Conservation (phyloP, 2,113 vertebrate genomes). For the Xenopus laevis region DNA sequence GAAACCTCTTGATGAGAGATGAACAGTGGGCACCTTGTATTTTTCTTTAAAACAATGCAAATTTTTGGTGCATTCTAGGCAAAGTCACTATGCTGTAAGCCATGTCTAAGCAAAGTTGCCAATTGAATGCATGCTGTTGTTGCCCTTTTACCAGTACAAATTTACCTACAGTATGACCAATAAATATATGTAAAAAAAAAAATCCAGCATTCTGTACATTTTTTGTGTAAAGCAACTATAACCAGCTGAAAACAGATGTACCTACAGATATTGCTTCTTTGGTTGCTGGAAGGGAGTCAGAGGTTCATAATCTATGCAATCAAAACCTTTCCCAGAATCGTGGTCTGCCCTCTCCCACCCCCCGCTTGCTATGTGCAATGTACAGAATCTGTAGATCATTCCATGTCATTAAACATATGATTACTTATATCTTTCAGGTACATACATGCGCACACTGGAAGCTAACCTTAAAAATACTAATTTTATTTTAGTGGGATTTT, state of each 20-base stretch:
- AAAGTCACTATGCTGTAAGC: not conserved
- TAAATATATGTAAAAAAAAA: no score
- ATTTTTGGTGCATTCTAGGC: not conserved
- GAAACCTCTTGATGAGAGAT: not conserved
- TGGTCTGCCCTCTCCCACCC: not conserved
- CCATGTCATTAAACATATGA: slow-evolving; percentile 33
- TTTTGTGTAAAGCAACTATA: no score
- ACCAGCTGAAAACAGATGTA: no score
- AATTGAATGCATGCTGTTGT: no score
- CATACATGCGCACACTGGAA: slow-evolving; percentile 43
- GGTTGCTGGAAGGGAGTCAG: no score
- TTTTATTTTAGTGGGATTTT: slow-evolving; percentile 77
- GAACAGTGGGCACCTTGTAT: not conserved
- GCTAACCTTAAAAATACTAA: slow-evolving; percentile 45
- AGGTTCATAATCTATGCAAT: no score
- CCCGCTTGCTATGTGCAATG: slow-evolving; percentile 41
- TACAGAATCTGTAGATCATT: not conserved
- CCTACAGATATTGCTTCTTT: no score
- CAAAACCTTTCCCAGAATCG: no score
- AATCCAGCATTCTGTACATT: no score
- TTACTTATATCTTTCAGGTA: slow-evolving; percentile 46
- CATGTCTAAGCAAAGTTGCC: no score
- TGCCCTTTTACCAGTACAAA: no score
- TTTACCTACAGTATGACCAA: no score
- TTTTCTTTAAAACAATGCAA: not conserved